Conservation (phyloP, 53 echinoderm and acorn worm species). For the Paelopatides confundens region DNA sequence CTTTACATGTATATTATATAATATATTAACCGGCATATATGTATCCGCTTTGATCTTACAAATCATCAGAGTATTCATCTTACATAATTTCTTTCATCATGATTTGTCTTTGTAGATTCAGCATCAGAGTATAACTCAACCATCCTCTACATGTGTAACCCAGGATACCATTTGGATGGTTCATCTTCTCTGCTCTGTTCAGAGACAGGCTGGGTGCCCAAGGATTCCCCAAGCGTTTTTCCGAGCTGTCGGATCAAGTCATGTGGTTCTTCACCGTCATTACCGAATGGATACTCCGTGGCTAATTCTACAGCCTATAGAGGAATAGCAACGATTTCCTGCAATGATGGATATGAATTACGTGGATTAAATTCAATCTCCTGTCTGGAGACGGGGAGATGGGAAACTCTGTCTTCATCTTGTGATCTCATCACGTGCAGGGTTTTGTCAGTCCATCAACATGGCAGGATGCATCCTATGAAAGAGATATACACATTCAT, state of each 20-base stretch:
- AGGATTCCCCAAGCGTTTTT: neutral
- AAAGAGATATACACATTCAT: neutral
- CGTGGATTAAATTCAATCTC: conserved; percentile 46
- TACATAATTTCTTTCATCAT: no score
- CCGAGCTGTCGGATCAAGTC: conserved; percentile 66
- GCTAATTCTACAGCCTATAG: conserved; percentile 56
- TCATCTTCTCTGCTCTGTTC: conserved; percentile 16
- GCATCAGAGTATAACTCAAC: neutral
- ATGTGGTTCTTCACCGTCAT: conserved; percentile 65
- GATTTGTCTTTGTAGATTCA: neutral
- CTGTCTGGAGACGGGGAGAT: conserved; percentile 69
- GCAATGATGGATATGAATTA: conserved; percentile 62
- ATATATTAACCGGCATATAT: no score
- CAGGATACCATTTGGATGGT: conserved; percentile 76
- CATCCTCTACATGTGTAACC: conserved; percentile 62
- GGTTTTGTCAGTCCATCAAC: neutral
- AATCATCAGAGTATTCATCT: no score
- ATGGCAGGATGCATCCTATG: neutral
- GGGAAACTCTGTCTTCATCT: conserved; percentile 32
- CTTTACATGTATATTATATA: no score
- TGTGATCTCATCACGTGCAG: neutral
- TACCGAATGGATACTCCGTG: conserved; percentile 50
- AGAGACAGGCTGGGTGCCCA: conserved; percentile 29
- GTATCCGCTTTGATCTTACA: no score
- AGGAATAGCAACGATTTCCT: conserved; percentile 58